Conservation (phyloP, 2,888 invertebrate genomes). For the Rhimphoctona megacephalus region DNA sequence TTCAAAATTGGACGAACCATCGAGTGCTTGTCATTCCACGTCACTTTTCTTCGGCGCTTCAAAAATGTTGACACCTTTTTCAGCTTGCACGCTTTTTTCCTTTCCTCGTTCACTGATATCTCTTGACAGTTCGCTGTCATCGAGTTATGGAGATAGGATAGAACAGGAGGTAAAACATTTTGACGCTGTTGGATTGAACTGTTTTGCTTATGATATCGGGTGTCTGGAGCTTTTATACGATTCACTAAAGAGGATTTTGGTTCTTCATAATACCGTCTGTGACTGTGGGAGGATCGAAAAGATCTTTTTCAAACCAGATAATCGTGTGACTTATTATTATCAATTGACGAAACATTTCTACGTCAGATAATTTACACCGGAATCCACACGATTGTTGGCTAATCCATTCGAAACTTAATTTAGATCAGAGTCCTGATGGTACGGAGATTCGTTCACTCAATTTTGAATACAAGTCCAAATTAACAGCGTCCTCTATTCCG, state of each 20-base stretch:
- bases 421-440: too few species aligned
- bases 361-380: neutral
- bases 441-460: too few species aligned
- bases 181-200: neutral
- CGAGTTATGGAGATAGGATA: neutral
- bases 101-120: constrained; percentile 11
- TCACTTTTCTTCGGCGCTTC: constrained; percentile 29
- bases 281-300: too few species aligned
- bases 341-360: neutral
- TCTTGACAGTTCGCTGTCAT: constrained; percentile 50
- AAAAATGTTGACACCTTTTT: constrained; percentile 50
- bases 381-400: too few species aligned
- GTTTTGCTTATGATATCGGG: neutral
- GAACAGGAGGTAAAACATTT: constrained; percentile 30
- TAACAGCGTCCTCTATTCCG: neutral
- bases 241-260: too few species aligned
- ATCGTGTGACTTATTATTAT: neutral
- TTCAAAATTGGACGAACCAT: constrained; percentile 74
- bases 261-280: too few species aligned
- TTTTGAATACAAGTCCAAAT: neutral
- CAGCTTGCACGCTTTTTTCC: neutral
- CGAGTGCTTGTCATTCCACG: constrained; percentile 54
- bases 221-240: too few species aligned
- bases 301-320: neutral
- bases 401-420: too few species aligned